A percentile compares a stretch with the other conserved stretches of the same genome.
These are phyloP conservation scores for Drosophila kepulauana DNA, from an alignment of 1,140 invertebrate genomes.

Conservation along the genomic window DNA sequence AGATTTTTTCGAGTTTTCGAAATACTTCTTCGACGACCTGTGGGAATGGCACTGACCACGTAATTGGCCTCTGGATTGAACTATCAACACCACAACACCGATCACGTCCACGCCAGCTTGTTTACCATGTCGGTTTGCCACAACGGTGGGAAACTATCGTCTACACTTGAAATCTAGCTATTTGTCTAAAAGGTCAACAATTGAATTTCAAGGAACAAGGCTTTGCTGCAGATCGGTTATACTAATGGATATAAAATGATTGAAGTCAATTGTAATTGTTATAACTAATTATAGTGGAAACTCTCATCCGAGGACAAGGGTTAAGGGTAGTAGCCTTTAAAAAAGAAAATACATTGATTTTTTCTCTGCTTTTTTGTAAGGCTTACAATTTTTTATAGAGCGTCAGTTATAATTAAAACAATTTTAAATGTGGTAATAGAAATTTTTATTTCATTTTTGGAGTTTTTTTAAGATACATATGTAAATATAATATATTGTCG, in stretches of 20 bases:
- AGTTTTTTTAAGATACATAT: no score
- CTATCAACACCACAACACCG: constrained; percentile 37
- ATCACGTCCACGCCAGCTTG: constrained; percentile 7
- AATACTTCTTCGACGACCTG: constrained; percentile 21
- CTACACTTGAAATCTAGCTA: constrained; percentile 47
- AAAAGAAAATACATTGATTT: no score
- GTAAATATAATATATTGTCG: no score
- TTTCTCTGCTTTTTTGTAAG: no score
- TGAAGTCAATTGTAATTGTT: no score
- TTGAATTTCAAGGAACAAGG: constrained; percentile 4
- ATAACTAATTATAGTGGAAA: background rate
- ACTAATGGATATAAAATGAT: background rate
- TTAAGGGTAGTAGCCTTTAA: no score
- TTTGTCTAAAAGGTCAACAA: constrained; percentile 54
- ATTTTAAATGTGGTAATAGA: no score
- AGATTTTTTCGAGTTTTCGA: no score
- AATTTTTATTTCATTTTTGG: no score
- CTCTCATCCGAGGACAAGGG: no score
- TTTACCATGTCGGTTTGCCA: constrained; percentile 35
- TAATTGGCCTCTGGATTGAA: constrained; percentile 54
- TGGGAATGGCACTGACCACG: constrained; percentile 43
- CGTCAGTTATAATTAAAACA: no score
- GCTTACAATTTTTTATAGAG: no score
- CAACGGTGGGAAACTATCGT: constrained; percentile 60
- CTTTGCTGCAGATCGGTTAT: background rate